These are phyloP conservation scores for Chelmon rostratus DNA, from an alignment of 2,797 vertebrate species.

Conservation along the genomic window DNA sequence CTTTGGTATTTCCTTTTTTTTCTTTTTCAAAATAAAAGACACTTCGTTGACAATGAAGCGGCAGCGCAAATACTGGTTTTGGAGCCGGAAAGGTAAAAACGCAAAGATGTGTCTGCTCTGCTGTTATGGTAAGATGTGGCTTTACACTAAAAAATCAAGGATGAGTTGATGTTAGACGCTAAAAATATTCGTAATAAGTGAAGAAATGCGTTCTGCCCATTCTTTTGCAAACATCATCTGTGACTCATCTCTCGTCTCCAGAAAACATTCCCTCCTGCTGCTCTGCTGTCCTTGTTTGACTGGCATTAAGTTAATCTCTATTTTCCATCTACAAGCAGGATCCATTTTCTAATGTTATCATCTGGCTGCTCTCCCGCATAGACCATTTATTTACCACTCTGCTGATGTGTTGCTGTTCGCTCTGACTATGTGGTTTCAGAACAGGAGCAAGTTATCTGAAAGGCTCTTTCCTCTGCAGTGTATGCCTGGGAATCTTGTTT, in stretches of 20 bases:
- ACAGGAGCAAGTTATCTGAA: slow-evolving; percentile 22
- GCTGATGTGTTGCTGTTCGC: slow-evolving; percentile 29
- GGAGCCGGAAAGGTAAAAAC: slow-evolving; percentile 84
- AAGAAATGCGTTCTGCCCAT: background rate
- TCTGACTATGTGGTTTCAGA: slow-evolving; percentile 17
- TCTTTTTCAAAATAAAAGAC: slow-evolving; percentile 60
- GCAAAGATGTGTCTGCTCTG: slow-evolving; percentile 78
- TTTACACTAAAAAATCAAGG: background rate
- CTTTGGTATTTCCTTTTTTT: background rate
- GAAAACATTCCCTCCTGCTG: background rate
- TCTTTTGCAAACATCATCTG: slow-evolving; percentile 29
- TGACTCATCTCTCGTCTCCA: slow-evolving; percentile 23
- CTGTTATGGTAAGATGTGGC: slow-evolving; percentile 80
- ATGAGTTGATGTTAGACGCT: background rate
- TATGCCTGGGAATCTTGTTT: background rate
- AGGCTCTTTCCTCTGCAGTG: background rate
- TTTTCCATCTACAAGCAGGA: slow-evolving; percentile 11
- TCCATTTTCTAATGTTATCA: slow-evolving; percentile 44
- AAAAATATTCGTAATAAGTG: background rate
- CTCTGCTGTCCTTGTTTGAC: slow-evolving; percentile 22
- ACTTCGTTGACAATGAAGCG: slow-evolving; percentile 82
- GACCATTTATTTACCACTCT: slow-evolving; percentile 31
- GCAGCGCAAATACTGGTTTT: slow-evolving; percentile 87
- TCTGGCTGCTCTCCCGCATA: slow-evolving; percentile 34
- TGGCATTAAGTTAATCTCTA: slow-evolving; percentile 35